Evolutionary conservation across 2,888 invertebrate species (phyloP).

Genomic region (Kryphioiulus occultus): DNA sequence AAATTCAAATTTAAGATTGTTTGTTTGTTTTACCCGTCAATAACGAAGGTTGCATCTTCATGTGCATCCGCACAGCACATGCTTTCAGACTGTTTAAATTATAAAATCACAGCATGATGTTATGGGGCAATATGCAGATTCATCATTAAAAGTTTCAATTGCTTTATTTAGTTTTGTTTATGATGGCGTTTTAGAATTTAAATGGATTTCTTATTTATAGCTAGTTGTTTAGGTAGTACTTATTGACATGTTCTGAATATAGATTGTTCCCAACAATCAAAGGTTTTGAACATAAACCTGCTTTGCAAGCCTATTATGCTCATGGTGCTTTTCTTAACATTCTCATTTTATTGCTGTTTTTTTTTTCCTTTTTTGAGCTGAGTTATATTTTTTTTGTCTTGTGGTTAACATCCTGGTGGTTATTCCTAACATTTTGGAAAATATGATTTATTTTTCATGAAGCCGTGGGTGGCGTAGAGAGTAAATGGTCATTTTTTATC

Average conservation of each 20-base stretch:
- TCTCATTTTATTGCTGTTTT: not conserved
- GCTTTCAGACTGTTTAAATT: not conserved
- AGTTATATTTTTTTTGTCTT: not conserved
- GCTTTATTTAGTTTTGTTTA: conserved; percentile 35
- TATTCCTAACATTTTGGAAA: not conserved
- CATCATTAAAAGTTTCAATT: conserved; percentile 35
- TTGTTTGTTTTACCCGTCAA: not conserved
- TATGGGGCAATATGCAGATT: conserved; percentile 2
- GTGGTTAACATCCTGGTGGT: conserved; percentile 35
- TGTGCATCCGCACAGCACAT: conserved; percentile 8
- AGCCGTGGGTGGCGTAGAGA: not conserved
- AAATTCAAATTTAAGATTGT: conserved; percentile 21
- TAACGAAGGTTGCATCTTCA: conserved; percentile 13
- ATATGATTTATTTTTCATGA: conserved; percentile 26
- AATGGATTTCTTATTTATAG: conserved; percentile 22
- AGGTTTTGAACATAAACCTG: conserved; percentile 30
- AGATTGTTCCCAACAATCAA: not conserved
- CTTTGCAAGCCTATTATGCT: not conserved
- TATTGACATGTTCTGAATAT: conserved; percentile 19
- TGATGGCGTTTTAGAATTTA: conserved; percentile 35
- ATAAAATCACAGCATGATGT: conserved; percentile 18
- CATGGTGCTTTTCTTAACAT: not conserved
- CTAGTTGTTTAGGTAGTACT: not conserved
- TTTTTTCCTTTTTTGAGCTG: not conserved
- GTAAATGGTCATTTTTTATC: not conserved